A percentile compares a stretch with the other conserved stretches of the same genome.
Evolutionary conservation across 1,140 invertebrate genomes (phyloP).

Genomic region (Bombyx mori): ASM3026992v2 NC_085110.1:15616501-15617000

Average conservation of each 20-base stretch:
- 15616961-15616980: constrained; percentile 70
- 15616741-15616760: constrained; percentile 38
- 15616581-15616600: constrained; percentile 48
- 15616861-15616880: constrained; percentile 21
- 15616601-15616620: constrained; percentile 57
- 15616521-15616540: constrained; percentile 44
- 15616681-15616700: constrained; percentile 68
- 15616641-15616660: constrained; percentile 64
- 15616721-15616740: constrained; percentile 63
- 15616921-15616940: constrained; percentile 14
- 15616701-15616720: constrained; percentile 65
- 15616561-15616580: constrained; percentile 51
- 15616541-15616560: constrained; percentile 34
- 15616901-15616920: constrained; percentile 61
- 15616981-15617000: constrained; percentile 77
- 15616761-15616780: constrained; percentile 25
- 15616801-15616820: neutral
- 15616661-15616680: constrained; percentile 63
- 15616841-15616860: neutral
- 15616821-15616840: neutral
- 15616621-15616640: constrained; percentile 61
- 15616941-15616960: constrained; percentile 66
- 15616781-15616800: constrained; percentile 2
- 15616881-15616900: constrained; percentile 34
- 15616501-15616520: constrained; percentile 25